Evolutionary conservation across 2,888 invertebrate genomes (phyloP).

Genomic region (Chalcosyrphus nemorum): DNA sequence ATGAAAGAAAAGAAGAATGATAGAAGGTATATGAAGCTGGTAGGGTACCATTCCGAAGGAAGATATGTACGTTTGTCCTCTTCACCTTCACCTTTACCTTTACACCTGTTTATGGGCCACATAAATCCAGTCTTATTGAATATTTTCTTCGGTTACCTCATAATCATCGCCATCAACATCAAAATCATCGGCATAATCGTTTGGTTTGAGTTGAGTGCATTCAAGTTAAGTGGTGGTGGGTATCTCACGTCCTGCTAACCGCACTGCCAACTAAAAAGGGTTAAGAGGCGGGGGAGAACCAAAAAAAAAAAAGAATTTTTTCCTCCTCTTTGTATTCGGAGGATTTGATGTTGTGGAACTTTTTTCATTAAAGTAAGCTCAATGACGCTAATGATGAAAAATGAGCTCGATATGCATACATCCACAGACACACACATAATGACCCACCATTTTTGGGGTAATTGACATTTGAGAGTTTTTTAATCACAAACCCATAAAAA

Average conservation of each 20-base stretch:
- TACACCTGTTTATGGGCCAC: conserved; percentile 62
- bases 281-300: neutral
- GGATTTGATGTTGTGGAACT: neutral
- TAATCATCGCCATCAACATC: conserved; percentile 62
- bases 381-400: conserved; percentile 66
- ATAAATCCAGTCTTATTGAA: conserved; percentile 62
- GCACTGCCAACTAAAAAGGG: neutral
- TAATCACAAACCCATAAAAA: neutral
- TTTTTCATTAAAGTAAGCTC: conserved; percentile 35
- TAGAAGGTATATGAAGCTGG: neutral
- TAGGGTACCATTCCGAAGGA: neutral
- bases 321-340: neutral
- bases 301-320: conserved; percentile 20
- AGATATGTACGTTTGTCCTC: conserved; percentile 19
- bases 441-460: conserved; percentile 21
- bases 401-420: conserved; percentile 32
- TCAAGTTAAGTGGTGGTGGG: conserved; percentile 54
- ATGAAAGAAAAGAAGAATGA: neutral
- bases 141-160: conserved; percentile 54
- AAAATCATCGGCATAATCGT: conserved; percentile 56
- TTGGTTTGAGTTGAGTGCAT: conserved; percentile 54
- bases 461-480: conserved; percentile 39
- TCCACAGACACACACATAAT: too few species aligned
- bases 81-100: conserved; percentile 61
- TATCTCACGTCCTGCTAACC: conserved; percentile 41